A percentile compares a stretch with the other conserved stretches of the same genome.
phyloP scores from a whole-genome alignment of 1,140 invertebrate species.

The Drosophila repleta region DNA sequence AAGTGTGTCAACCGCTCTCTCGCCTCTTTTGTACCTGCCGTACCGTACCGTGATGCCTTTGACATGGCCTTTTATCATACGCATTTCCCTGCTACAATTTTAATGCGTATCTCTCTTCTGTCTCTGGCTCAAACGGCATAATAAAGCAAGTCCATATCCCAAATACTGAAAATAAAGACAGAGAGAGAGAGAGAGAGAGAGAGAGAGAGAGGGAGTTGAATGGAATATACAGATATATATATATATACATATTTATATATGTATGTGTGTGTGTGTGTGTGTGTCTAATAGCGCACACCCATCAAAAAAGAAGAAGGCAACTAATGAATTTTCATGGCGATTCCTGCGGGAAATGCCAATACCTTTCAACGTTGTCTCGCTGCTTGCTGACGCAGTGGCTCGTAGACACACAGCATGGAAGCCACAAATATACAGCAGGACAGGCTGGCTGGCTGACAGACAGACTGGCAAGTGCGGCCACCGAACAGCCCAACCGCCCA shows the following conservation, averaged over 20 bases:
- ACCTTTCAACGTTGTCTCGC: slow-evolving; percentile 28
- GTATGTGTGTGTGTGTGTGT: not conserved
- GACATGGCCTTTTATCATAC: slow-evolving; percentile 14
- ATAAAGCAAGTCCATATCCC: slow-evolving; percentile 48
- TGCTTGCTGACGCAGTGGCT: slow-evolving; percentile 13
- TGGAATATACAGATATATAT: slow-evolving; percentile 4
- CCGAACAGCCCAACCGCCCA: slow-evolving; percentile 2
- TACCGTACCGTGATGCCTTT: not conserved
- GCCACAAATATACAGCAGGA: slow-evolving; percentile 65
- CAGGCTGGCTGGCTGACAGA: not conserved
- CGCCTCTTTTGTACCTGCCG: slow-evolving; percentile 15
- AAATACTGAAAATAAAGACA: not conserved
- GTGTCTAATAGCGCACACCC: slow-evolving; percentile 7
- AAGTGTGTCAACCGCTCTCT: slow-evolving; percentile 42
- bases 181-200: too few relatives aligned
- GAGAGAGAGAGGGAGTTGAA: not conserved
- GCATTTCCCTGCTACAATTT: slow-evolving; percentile 65
- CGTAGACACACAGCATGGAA: slow-evolving; percentile 57
- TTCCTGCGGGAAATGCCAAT: slow-evolving; percentile 71
- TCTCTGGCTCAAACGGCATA: slow-evolving; percentile 65
- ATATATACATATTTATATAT: slow-evolving; percentile 24
- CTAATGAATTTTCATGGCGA: slow-evolving; percentile 77
- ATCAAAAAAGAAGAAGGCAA: slow-evolving; percentile 51
- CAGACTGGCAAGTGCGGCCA: slow-evolving; percentile 13
- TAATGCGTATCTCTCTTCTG: slow-evolving; percentile 54